phyloP scores from a whole-genome alignment of 2,113 vertebrate genomes.

The Pseudolaguvia tuberculata region DNA sequence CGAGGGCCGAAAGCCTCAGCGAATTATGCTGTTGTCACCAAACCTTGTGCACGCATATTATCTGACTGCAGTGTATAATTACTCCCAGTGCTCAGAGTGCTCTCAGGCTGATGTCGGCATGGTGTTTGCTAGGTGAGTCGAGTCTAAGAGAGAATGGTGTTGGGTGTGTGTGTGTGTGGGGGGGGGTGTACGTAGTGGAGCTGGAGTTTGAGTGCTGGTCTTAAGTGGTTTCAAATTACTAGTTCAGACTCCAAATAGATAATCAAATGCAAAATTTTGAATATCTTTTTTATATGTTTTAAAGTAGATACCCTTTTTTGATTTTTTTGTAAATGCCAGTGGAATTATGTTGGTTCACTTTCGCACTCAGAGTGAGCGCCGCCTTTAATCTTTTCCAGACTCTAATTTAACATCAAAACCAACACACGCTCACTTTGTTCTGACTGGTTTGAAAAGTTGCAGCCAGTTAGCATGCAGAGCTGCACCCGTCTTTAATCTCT shows the following conservation, averaged over 20 bases:
- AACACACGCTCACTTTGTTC: conserved; percentile 17
- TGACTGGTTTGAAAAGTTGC: neutral
- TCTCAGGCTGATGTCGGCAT: conserved; percentile 49
- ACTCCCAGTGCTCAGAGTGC: conserved; percentile 65
- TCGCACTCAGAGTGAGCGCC: neutral
- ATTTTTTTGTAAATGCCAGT: conserved; percentile 37
- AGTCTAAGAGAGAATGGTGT: conserved; percentile 35
- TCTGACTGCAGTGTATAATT: conserved; percentile 60
- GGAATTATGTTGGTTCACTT: neutral
- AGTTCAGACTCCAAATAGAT: conserved; percentile 42
- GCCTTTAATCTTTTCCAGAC: neutral
- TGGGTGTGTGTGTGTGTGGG: too few relatives aligned
- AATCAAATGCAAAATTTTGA: conserved; percentile 38
- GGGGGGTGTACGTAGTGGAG: conserved; percentile 8
- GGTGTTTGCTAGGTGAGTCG: conserved; percentile 50
- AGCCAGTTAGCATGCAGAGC: conserved; percentile 1
- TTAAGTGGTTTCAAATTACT: conserved; percentile 46
- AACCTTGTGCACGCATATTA: conserved; percentile 38
- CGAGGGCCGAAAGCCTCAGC: conserved; percentile 46
- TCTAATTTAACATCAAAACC: conserved; percentile 34
- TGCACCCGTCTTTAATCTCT: neutral
- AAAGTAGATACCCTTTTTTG: neutral
- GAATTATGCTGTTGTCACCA: conserved; percentile 50
- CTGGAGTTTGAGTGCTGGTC: conserved; percentile 21
- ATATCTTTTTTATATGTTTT: conserved; percentile 30